Evolutionary conservation across 2,113 vertebrate species (phyloP).

Genomic region (Chionomys nivalis): DNA sequence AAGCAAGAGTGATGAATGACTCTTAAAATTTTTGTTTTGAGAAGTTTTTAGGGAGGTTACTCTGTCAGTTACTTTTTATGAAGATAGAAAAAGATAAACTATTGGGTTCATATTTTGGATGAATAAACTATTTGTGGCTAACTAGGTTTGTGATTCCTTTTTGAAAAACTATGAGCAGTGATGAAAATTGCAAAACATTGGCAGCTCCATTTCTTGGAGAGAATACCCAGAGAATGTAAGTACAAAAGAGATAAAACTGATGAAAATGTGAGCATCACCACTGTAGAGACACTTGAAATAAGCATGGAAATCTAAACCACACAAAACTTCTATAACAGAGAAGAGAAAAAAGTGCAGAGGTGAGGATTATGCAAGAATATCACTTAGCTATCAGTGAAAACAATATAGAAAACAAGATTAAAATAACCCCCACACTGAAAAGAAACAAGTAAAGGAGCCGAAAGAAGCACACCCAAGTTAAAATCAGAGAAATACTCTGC

Average conservation of each 20-base stretch:
- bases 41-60: background rate
- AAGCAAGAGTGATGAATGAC: background rate
- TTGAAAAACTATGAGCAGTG: background rate
- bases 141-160: background rate
- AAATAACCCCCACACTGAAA: background rate
- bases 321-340: background rate
- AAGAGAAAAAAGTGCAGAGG: background rate
- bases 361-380: background rate
- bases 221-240: background rate
- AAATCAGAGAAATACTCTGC: background rate
- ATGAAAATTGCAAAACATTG: background rate
- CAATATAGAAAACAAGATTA: background rate
- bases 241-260: background rate
- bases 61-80: background rate
- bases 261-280: background rate
- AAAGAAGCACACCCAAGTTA: background rate
- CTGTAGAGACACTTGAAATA: background rate
- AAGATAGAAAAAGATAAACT: background rate
- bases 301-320: background rate
- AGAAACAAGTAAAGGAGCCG: background rate
- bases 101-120: background rate
- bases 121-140: conserved; percentile 3
- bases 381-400: background rate
- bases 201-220: background rate
- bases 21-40: background rate